phyloP scores from a whole-genome alignment of 2,113 vertebrate species.

The Labrus mixtus region DNA sequence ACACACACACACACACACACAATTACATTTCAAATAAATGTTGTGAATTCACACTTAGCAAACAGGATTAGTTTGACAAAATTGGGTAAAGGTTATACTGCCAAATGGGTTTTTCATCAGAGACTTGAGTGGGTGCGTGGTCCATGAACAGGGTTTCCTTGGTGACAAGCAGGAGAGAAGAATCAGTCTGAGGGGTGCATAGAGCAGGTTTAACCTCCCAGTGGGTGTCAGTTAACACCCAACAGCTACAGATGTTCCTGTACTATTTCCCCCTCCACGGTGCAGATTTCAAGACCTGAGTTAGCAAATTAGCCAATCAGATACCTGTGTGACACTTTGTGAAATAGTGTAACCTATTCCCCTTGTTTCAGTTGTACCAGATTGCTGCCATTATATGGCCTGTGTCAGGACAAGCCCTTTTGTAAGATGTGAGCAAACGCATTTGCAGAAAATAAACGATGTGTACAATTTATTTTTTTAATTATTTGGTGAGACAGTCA shows the following conservation, averaged over 20 bases:
- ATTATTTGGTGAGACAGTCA: no score
- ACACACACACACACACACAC: background rate
- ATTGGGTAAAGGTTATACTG: constrained; percentile 2
- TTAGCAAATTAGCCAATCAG: no score
- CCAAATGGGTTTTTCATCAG: background rate
- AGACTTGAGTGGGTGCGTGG: constrained; percentile 23
- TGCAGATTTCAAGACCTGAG: background rate
- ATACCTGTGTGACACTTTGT: no score
- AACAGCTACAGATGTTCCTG: background rate
- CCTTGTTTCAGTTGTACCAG: no score
- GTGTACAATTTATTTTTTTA: no score
- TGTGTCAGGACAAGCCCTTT: no score
- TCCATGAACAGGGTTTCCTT: constrained; percentile 44
- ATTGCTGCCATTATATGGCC: no score
- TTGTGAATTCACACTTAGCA: background rate
- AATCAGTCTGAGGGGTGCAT: constrained; percentile 15
- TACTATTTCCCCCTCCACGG: background rate
- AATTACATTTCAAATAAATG: constrained; percentile 7
- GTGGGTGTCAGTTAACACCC: background rate
- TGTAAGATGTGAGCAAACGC: no score
- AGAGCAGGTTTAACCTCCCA: background rate
- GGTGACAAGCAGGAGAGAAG: constrained; percentile 33
- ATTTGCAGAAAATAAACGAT: no score
- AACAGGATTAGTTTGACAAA: background rate
- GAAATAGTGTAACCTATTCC: no score